Base-by-base conservation (phyloP, 2,797 vertebrate genomes). In the Chelmon rostratus region DNA sequence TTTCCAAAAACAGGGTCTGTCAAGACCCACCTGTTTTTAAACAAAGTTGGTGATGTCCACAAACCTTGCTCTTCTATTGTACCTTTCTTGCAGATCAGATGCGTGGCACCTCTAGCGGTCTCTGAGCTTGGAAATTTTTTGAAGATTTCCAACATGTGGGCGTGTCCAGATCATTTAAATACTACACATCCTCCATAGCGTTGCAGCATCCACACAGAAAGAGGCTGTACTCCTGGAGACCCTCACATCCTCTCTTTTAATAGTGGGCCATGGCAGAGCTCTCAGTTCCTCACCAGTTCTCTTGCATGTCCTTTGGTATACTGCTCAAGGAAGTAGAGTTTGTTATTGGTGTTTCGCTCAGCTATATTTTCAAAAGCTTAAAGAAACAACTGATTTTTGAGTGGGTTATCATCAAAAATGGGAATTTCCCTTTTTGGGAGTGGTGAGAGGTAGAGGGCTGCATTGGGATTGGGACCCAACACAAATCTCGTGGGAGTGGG, bases 391-490 rank as follows among this genome's bases (percentile, higher is more conserved):
- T 80, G 65, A 53, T 49, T 69, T 62, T 68, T 50, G 4, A 79
- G 49, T 44, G 62, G 35, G 4, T 77, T 28, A 46, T 64, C 42
- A 58, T 76, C 46, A 15, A 59, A 79, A 46, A 64, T 57, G 6
- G 62, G 65, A 21, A 86, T 81, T 23, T 83, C 74, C 44, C 65
- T 74, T 58, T 69, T 74, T 40, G 77, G 80, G 9, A 83, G 46
- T n/a, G 57, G n/a, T n/a, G n/a, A n/a, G n/a, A n/a, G n/a, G n/a
- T n/a, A n/a, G n/a, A n/a, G n/a, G n/a, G n/a, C n/a, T n/a, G n/a
- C n/a, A n/a, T n/a, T n/a, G n/a, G n/a, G n/a, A n/a, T n/a, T n/a
- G n/a, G n/a, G n/a, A n/a, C n/a, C n/a, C n/a, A n/a, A n/a, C n/a
- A n/a, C n/a, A n/a, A n/a, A n/a, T n/a, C n/a, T n/a, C n/a, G n/a